Base-by-base conservation (phyloP, 2,113 vertebrate species). In the Oryzias melastigma region DNA sequence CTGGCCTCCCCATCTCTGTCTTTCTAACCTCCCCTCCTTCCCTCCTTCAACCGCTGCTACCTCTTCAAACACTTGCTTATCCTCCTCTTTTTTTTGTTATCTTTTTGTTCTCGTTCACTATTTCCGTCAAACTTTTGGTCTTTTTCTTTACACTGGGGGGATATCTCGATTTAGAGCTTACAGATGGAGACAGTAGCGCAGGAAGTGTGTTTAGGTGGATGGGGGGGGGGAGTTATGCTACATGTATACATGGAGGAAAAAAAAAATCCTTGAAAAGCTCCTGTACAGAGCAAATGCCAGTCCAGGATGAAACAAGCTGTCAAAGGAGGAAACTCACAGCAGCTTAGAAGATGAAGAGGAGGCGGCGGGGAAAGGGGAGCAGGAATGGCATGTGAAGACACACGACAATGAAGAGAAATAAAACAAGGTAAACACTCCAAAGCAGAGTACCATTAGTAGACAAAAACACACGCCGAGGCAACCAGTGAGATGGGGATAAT, bases 81-180 rank as follows among this genome's bases (percentile, higher is more conserved):
- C 60, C 20, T 60, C 45, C 45, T 44, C 55, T 51, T 35, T 60
- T 66, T 43, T 48, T 18, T 67, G 44, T 35, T 55, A 58, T 52
- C 56, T 50, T 60, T 47, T 58, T 52, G 10, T 17, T 17, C 52
- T 49, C 19, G 0, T 52, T 52, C 44, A 25, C 52, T 50, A 55
- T 48, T 58, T 75, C 65, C 29, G 68, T 80, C 65, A 58, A 81
- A 88, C 82, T 88, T 88, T 87, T 35, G 8, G 10, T 35, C 35
- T 35, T 35, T 35, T 35, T 35, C 10, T 12, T 60, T 58, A 62
- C 24, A 71, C 68, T 65, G 62, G 70, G 78, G 83, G 77, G 83
- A 82, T 86, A 83, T 70, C 80, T 82, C 67, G 83, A 74, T 82
- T 83, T 68, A 78, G 78, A 83, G 85, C 75, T 73, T 77, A 77